Base-by-base conservation (phyloP, 2,113 vertebrate species). In the Aptenodytes patagonicus region DNA sequence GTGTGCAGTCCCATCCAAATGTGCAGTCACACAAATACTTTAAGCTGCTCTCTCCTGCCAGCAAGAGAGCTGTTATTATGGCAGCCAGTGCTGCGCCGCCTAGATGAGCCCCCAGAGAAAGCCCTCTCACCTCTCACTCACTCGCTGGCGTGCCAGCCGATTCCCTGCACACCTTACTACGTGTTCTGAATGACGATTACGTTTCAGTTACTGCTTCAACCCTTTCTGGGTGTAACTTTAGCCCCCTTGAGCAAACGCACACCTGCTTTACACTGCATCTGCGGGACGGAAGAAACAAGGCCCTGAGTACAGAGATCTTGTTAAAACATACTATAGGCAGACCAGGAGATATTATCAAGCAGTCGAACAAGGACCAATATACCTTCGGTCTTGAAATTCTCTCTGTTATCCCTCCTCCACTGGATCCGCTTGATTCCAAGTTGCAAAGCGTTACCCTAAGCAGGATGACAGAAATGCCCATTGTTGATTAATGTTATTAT, bases 261-360 rank as follows among this genome's bases (percentile, higher is more conserved):
- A 90, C 81, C 90, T 93, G 79, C 60, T 62, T 89, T 70, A 76
- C 47, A 1, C 54, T 22, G 73, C 36, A 8, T 47, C 64, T 75
- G 49, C 62, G 46, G 71, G 84, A 92, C 18, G 40, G 73, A 77
- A 51, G 90, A 86, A 95, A 91, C 90, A 89, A 89, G 86, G 91
- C 71, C 83, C 66, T 3, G 51, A 86, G 82, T 12, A 7, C 70
- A 69, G 64, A 42, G 64, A 90, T 69, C 93, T 89, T 97, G 96
- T 97, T 86, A 71, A 90, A 93, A 95, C 93, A 75, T 21, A 80
- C 76, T 61, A 76, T 12, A 55, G 82, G 65, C 84, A 84, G 87
- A 46, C 58, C 83, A 86, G 72, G 66, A 96, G 97, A 95, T 94
- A 83, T 6, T 96, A 97, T 95, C 96, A 80, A 73, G 54, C 55